A percentile compares a stretch with the other conserved stretches of the same genome.
These are phyloP conservation scores for Odocoileus hemionus DNA, from an alignment of 2,113 vertebrate species.

Conservation along the genomic window DNA sequence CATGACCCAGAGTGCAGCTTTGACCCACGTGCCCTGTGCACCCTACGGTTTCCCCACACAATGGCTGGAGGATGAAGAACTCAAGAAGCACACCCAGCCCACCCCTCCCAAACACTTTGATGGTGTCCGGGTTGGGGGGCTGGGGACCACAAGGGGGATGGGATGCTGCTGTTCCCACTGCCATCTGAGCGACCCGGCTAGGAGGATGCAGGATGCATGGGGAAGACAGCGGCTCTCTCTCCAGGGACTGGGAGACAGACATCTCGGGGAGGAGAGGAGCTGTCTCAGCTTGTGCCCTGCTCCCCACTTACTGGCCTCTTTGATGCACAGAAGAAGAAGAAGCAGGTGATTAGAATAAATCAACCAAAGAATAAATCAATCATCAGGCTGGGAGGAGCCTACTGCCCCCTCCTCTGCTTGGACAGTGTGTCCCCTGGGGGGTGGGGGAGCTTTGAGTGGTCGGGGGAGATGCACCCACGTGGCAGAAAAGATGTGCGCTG, in stretches of 20 bases:
- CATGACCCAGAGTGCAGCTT: accelerated
- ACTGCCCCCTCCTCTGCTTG: neutral
- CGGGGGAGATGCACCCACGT: accelerated
- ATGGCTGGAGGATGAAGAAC: neutral
- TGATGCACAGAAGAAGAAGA: neutral
- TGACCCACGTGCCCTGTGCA: neutral
- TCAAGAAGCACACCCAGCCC: accelerated
- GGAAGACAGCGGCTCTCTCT: neutral
- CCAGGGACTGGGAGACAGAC: neutral
- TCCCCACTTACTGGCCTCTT: neutral
- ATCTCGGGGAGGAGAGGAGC: neutral
- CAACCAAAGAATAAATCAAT: neutral
- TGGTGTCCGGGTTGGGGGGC: neutral
- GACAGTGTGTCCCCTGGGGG: neutral
- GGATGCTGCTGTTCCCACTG: accelerated
- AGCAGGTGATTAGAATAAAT: neutral
- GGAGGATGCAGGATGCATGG: neutral
- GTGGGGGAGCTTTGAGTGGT: neutral
- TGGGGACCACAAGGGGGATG: accelerated
- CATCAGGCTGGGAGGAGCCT: accelerated
- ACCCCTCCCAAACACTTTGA: accelerated
- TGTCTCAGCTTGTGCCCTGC: neutral
- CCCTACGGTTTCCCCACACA: neutral
- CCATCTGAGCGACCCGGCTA: accelerated
- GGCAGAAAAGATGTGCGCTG: neutral